A percentile compares a stretch with the other conserved stretches of the same genome.
These are phyloP conservation scores for Orussus abietinus DNA, from an alignment of 1,140 invertebrate species.

Conservation along the genomic window DNA sequence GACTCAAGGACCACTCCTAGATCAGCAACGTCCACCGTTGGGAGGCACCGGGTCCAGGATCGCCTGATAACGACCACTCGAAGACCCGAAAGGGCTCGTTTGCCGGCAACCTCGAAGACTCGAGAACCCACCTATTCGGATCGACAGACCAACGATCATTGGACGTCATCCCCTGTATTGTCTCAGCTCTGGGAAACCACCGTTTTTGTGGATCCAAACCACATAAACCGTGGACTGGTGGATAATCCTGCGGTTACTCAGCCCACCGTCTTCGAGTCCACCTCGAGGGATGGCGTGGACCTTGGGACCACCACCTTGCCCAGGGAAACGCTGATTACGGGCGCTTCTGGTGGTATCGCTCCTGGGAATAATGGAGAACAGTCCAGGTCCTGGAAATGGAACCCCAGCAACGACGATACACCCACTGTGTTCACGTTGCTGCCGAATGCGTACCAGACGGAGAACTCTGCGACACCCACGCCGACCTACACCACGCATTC, in stretches of 20 bases:
- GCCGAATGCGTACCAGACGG: conserved; percentile 29
- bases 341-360: neutral
- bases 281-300: conserved; percentile 5
- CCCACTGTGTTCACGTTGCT: conserved; percentile 46
- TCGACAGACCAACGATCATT: conserved; percentile 43
- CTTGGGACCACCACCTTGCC: conserved; percentile 18
- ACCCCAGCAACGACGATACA: conserved; percentile 36
- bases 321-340: conserved; percentile 3
- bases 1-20: neutral
- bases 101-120: neutral
- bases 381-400: conserved; percentile 41
- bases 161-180: conserved; percentile 55
- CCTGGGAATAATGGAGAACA: conserved; percentile 3
- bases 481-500: conserved; percentile 34
- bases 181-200: conserved; percentile 62
- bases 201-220: conserved; percentile 65
- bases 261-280: conserved; percentile 11
- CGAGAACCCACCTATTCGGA: conserved; percentile 1
- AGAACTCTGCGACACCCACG: conserved; percentile 35
- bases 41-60: conserved; percentile 4
- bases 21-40: conserved; percentile 5
- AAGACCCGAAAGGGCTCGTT: neutral
- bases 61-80: conserved; percentile 10
- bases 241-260: conserved; percentile 27
- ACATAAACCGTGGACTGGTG: conserved; percentile 65